Base-by-base conservation (phyloP, 1,140 invertebrate species). In the Drosophila punjabiensis region DNA sequence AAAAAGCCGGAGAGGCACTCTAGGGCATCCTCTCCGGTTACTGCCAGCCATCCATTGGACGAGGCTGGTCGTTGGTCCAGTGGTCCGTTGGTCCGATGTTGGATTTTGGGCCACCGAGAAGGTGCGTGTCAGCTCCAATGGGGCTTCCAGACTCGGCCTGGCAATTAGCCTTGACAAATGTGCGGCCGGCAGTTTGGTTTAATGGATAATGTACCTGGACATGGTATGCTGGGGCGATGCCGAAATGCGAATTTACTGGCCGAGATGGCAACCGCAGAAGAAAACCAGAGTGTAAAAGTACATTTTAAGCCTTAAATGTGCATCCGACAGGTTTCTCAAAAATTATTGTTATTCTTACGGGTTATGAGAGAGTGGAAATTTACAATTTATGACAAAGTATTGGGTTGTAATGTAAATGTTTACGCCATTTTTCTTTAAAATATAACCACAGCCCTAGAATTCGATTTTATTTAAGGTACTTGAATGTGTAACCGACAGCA, bases 141-240 rank as follows among this genome's bases (percentile, higher is more conserved):
- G 81, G 78, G 81, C 71, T 45, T 68, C 37, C 45, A 50, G 68
- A 66, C 79, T 74, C 68, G 70, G 56, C 69, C 68, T 74, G 81
- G 81, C 81, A 83, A 83, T 83, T 83, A 83, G 81, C 81, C 79
- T 83, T 83, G 81, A 83, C 81, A 83, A 83, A 83, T 83, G 81
- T 83, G 81, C 81, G 81, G 81, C 79, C 78, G 76, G 76, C 81
- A 76, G 76, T 83, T 74, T 83, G 81, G 81, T 83, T 83, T 83
- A 83, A 83, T 83, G 81, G 81, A 83, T 82, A 82, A 82, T 82
- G 80, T 82, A 82, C 80, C 74, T 82, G 79, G 78, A 59, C 68
- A 63, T 75, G 78, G 50, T 58, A 59, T 75, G 70, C 56, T 33
- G 24, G 3, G 50, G 58, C 50, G 76, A 45, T 52, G 67, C 60